Conservation (phyloP, 2,113 vertebrate species). For the Chaetodon auriga region DNA sequence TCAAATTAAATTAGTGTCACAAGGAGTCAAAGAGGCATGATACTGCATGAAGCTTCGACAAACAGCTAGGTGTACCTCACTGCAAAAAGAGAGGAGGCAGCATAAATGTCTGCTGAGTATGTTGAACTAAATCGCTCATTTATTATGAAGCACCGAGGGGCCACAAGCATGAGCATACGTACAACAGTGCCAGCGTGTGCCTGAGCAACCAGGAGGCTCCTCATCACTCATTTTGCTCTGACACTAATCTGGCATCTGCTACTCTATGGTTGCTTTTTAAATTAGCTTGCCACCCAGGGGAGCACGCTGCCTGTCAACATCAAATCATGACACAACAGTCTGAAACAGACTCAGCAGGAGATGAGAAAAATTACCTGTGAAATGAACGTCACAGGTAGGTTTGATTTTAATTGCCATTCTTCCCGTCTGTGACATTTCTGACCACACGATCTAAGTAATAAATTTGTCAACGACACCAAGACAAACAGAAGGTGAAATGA, state of each 20-base stretch:
- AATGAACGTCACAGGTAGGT: conserved; percentile 3
- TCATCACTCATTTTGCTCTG: conserved; percentile 76
- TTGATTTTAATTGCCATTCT: conserved; percentile 44
- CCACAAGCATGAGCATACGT: conserved; percentile 41
- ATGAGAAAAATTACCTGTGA: conserved; percentile 41
- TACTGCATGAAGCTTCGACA: conserved; percentile 4
- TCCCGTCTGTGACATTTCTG: conserved; percentile 13
- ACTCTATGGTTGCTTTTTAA: conserved; percentile 71
- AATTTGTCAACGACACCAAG: neutral
- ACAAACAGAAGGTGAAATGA: neutral
- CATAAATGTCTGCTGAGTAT: conserved; percentile 41
- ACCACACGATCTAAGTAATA: conserved; percentile 11
- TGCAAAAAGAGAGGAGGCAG: conserved; percentile 17
- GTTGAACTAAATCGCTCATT: conserved; percentile 48
- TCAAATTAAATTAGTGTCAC: conserved; percentile 75
- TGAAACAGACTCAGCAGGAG: conserved; percentile 55
- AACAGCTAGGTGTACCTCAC: conserved; percentile 3
- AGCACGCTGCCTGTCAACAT: conserved; percentile 64
- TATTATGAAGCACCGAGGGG: conserved; percentile 43
- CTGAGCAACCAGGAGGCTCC: conserved; percentile 60
- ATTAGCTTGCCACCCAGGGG: conserved; percentile 69
- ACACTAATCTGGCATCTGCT: conserved; percentile 79
- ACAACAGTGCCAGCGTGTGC: conserved; percentile 59
- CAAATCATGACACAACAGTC: conserved; percentile 59
- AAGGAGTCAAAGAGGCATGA: conserved; percentile 47